A percentile compares a stretch with the other conserved stretches of the same genome.
phyloP scores from a whole-genome alignment of 2,888 invertebrate genomes.

The Meganola albula region DNA sequence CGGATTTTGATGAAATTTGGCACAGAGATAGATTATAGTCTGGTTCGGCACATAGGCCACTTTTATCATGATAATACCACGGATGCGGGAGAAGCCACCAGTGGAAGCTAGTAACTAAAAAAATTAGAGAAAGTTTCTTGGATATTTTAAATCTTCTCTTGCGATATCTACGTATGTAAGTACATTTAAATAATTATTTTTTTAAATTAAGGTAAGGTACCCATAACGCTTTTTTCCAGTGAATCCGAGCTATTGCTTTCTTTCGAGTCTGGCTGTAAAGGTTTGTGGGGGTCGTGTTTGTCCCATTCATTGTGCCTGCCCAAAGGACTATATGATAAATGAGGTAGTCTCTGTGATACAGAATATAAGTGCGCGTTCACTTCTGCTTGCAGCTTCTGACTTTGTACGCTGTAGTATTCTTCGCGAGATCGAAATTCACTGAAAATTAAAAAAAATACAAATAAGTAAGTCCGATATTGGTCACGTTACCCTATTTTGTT shows the following conservation, averaged over 20 bases:
- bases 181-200: too few relatives aligned
- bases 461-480: neutral
- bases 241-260: conserved; percentile 74
- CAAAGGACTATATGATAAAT: conserved; percentile 68
- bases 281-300: conserved; percentile 68
- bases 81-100: too few relatives aligned
- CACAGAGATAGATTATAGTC: too few relatives aligned
- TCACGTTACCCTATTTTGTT: neutral
- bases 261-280: conserved; percentile 68
- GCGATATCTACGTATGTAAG: too few relatives aligned
- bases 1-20: too few relatives aligned
- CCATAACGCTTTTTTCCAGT: conserved; percentile 73
- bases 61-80: too few relatives aligned
- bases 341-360: conserved; percentile 78
- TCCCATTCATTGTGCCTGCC: conserved; percentile 73
- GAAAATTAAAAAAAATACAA: conserved; percentile 22
- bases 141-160: too few relatives aligned
- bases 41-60: too few relatives aligned
- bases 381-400: conserved; percentile 70
- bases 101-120: too few relatives aligned
- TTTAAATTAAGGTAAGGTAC: too few relatives aligned
- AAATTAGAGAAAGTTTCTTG: too few relatives aligned
- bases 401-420: conserved; percentile 71
- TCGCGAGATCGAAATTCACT: conserved; percentile 72
- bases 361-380: conserved; percentile 77